Percentiles rank a stretch among this genome's conserved stretches.
Evolutionary conservation across 2,797 vertebrate species (phyloP).

Genomic region (Lagocephalus sceleratus): DNA sequence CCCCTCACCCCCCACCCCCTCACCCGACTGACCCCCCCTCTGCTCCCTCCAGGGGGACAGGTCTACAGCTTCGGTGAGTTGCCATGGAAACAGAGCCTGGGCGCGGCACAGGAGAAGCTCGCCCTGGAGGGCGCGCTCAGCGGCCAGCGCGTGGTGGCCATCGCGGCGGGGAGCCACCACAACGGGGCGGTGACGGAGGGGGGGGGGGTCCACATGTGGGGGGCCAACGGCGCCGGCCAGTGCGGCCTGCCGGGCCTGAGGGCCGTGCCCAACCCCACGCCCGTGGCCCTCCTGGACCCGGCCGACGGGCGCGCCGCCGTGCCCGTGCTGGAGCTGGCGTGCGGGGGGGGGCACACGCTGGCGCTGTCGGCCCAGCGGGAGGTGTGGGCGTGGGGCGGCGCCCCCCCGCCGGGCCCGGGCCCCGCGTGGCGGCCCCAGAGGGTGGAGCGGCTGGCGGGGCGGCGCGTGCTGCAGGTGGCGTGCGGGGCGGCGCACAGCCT

Average conservation of each 20-base stretch:
- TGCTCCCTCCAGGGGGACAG: slow-evolving; percentile 78
- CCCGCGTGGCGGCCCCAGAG: slow-evolving; percentile 90
- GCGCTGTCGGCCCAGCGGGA: slow-evolving; percentile 85
- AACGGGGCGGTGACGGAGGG: slow-evolving; percentile 88
- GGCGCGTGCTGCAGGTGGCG: slow-evolving; percentile 87
- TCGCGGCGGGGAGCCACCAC: slow-evolving; percentile 89
- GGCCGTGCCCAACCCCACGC: slow-evolving; percentile 82
- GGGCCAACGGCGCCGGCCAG: slow-evolving; percentile 87
- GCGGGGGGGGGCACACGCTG: slow-evolving; percentile 88
- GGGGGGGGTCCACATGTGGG: slow-evolving; percentile 93
- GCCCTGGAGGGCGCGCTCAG: slow-evolving; percentile 81
- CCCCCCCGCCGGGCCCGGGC: slow-evolving; percentile 85
- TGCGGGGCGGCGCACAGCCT: slow-evolving; percentile 91
- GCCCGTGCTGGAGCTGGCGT: slow-evolving; percentile 85
- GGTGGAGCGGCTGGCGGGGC: slow-evolving; percentile 87
- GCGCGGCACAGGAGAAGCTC: slow-evolving; percentile 58
- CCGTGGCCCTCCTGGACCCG: slow-evolving; percentile 80
- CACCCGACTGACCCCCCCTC: too few relatives aligned
- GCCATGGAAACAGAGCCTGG: slow-evolving; percentile 82
- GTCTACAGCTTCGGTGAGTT: slow-evolving; percentile 91
- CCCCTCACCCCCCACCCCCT: background rate
- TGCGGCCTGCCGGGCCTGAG: slow-evolving; percentile 82
- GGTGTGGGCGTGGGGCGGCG: slow-evolving; percentile 95
- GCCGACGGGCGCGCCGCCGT: slow-evolving; percentile 75
- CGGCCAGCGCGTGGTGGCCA: slow-evolving; percentile 81